phyloP scores from a whole-genome alignment of 2,113 vertebrate species.

The Halichoerus grypus region DNA sequence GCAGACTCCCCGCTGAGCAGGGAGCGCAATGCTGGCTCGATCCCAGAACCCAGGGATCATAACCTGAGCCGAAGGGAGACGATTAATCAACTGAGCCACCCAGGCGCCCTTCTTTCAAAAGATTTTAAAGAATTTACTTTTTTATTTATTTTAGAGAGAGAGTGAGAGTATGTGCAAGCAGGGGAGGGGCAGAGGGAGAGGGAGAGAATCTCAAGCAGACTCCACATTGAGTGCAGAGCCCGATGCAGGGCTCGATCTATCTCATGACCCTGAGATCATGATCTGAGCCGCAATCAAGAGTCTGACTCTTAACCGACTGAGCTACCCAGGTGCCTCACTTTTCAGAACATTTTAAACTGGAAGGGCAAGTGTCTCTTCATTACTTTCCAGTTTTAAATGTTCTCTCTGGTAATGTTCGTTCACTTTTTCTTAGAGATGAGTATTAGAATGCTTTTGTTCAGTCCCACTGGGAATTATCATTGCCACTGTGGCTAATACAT shows the following conservation, averaged over 20 bases:
- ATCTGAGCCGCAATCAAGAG: too few relatives aligned
- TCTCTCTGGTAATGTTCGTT: background rate
- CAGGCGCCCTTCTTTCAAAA: background rate
- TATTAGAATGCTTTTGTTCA: background rate
- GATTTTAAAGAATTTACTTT: background rate
- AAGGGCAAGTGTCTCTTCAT: background rate
- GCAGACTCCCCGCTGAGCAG: background rate
- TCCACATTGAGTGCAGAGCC: too few relatives aligned
- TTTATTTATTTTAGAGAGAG: too few relatives aligned
- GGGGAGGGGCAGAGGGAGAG: too few relatives aligned
- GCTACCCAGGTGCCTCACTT: background rate
- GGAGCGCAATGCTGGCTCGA: background rate
- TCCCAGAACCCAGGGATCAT: background rate
- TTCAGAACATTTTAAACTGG: background rate
- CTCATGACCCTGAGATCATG: too few relatives aligned
- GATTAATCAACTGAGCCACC: background rate
- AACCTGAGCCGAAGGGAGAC: background rate
- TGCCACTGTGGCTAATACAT: background rate
- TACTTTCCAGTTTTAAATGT: background rate
- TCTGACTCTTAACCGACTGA: background rate
- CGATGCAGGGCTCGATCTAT: too few relatives aligned
- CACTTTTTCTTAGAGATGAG: background rate
- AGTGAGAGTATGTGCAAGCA: too few relatives aligned
- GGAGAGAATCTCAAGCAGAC: too few relatives aligned
- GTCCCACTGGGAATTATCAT: background rate